Evolutionary conservation across 2,888 invertebrate genomes (phyloP), one percentile per base, ranked within the genome.

Genomic region (Protodeltote pygarga): DNA sequence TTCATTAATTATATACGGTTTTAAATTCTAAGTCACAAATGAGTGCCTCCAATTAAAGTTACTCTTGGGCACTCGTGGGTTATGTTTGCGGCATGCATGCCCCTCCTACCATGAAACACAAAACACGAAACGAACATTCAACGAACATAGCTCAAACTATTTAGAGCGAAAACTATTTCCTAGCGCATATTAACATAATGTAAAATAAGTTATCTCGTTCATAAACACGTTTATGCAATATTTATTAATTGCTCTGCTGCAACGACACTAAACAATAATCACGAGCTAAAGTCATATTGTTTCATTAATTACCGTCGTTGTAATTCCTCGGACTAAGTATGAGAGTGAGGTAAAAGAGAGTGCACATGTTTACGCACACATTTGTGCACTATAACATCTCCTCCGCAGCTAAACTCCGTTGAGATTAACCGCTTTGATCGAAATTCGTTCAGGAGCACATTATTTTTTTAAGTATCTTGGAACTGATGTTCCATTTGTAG

Each of bases 151-250:
- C 59, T 71, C 57, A 29, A 8, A 57, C 63, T 59, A 67, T 79
- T 75, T 73, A 58, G 78, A 82, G 78, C 81, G 80, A 69, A 65
- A 63, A 78, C 66, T 69, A 57, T 73, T 74, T 73, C 67, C 65
- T 71, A 58, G 51, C 28, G 4, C 16, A 39, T 65, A 60, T 33
- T n/a, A n/a, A n/a, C 35, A 39, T 42, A 34, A 47, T 52, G 25
- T 44, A 40, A 49, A 67, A 67, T 54, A 52, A 28, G 34, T 65
- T 68, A 66, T 71, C 68, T 72, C 42, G 37, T 59, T 49, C 65
- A 49, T 40, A 64, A 61, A 53, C 53, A 54, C 27, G 29, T 38
- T 50, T 59, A 35, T 67, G 68, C 62, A 71, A 69, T 71, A 46
- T 29, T 49, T 44, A 47, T 58, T 55, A 47, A 55, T 61, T 64